Base-by-base conservation (phyloP, 2,113 vertebrate genomes). In the Labeo rohita region DNA sequence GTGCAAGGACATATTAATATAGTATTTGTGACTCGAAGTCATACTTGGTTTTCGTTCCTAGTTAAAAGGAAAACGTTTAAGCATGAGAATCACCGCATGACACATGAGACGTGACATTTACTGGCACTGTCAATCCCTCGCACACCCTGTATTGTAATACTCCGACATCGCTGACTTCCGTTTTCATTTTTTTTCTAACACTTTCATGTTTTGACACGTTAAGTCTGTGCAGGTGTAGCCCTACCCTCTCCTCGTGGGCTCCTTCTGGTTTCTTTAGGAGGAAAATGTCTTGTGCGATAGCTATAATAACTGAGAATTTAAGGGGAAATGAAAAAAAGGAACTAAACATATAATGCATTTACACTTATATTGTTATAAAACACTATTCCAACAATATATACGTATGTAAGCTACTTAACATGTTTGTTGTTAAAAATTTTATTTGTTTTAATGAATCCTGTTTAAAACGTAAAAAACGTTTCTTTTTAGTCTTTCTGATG, bases 161-260 rank as follows among this genome's bases (percentile, higher is more conserved):
- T 70, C 12, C 13, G 21, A 49, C 8, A 28, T 21, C 7, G 13
- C 8, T 13, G 1, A 70, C 80, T 52, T 83, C 80, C 28, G 80
- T 7, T 70, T 83, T 83, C 2, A 12, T 78, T 79, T 79, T 78
- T 79, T 80, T 23, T 23, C 6, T 1, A 3, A 65, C n/a, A 66
- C 59, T 66, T 56, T 78, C 80, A 52, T 70, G 80, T 83, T 83
- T 70, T 54, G 65, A 83, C 80, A 54, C 9, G 65, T 83, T 70
- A 47, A 70, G 28, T 2, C 68, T 36, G 28, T 39, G 65, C 65
- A 83, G 80, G 80, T 83, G 80, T 70, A 36, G 80, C 65, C 65
- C 59, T 49, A 49, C 79, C 43, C 79, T 83, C 65, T 50, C 61
- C 12, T 80, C 18, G 63, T 70, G 80, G 61, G 80, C 28, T 70